phyloP scores from a whole-genome alignment of 2,113 vertebrate species.

The Suricata suricatta region DNA sequence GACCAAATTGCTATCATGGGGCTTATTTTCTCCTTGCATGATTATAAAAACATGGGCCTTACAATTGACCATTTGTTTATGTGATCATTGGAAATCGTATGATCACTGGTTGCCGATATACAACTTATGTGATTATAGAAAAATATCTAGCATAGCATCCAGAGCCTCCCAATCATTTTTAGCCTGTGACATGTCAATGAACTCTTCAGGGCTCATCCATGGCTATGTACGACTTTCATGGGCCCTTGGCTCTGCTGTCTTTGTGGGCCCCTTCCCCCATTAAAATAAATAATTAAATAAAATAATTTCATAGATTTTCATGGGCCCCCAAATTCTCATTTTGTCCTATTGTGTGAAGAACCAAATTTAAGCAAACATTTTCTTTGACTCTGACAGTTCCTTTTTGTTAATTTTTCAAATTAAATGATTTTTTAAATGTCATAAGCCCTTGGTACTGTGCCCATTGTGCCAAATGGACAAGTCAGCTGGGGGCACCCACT shows the following conservation, averaged over 20 bases:
- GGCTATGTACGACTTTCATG: not conserved
- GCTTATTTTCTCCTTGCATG: not conserved
- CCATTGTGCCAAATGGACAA: not conserved
- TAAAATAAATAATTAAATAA: not conserved
- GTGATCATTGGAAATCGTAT: not conserved
- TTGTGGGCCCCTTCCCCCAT: not conserved
- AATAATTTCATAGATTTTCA: not conserved
- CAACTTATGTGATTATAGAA: not conserved
- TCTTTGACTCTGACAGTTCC: not conserved
- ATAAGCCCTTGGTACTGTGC: not conserved
- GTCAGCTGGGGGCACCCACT: not conserved
- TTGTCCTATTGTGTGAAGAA: not conserved
- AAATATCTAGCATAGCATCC: not conserved
- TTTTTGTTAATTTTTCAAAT: not conserved
- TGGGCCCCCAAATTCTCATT: not conserved
- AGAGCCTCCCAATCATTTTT: not conserved
- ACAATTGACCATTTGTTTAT: not conserved
- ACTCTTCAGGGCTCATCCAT: not conserved
- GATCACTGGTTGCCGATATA: not conserved
- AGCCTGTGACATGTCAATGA: not conserved
- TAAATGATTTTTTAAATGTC: not conserved
- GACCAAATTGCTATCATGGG: not conserved
- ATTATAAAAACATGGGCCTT: not conserved
- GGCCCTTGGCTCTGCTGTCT: not conserved
- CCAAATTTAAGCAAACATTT: not conserved